Base-by-base conservation (phyloP, 2,797 vertebrate genomes). In the Atherinosoma microstoma region DNA sequence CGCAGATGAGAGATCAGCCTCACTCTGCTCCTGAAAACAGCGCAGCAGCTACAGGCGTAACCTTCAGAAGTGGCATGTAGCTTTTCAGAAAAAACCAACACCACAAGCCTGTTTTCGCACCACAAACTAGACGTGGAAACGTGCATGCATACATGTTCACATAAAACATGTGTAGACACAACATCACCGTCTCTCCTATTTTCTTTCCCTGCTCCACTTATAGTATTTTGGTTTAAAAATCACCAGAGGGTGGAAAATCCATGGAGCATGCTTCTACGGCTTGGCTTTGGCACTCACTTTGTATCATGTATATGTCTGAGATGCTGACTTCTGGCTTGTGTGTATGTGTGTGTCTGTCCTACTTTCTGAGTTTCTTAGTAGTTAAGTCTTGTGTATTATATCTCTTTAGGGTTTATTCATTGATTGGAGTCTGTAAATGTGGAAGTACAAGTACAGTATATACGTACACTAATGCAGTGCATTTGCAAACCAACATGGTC, bases 201-300 rank as follows among this genome's bases (percentile, higher is more conserved):
- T 63, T 63, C n/a, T 34, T 16, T 67, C 71, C 77, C 64, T 77
- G 72, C 70, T 80, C 63, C 58, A 78, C 65, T 87, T 73, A 60
- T 63, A 82, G 80, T 81, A 67, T 87, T 83, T 88, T 68, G 65
- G 58, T 78, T 75, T 79, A 59, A 71, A 87, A 86, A 87, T 87
- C 76, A 84, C 83, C 82, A 80, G 79, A 89, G 84, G 82, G 73
- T 59, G 68, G 58, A 79, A 87, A 88, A 79, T 87, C 77, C 68
- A 78, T 45, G 58, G 42, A 87, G 76, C 66, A 69, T 71, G 73
- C 65, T 78, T 84, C 69, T 72, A 53, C 63, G 78, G 71, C 70
- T 65, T 60, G 69, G 70, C 72, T 82, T 75, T 83, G 72, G 78
- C 79, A 65, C 75, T 88, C 81, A 70, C 42, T 88, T 79, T 89